Percentiles rank a stretch among this genome's conserved stretches.
Conservation (phyloP, 2,797 vertebrate genomes). For the Mareca penelope region DNA sequence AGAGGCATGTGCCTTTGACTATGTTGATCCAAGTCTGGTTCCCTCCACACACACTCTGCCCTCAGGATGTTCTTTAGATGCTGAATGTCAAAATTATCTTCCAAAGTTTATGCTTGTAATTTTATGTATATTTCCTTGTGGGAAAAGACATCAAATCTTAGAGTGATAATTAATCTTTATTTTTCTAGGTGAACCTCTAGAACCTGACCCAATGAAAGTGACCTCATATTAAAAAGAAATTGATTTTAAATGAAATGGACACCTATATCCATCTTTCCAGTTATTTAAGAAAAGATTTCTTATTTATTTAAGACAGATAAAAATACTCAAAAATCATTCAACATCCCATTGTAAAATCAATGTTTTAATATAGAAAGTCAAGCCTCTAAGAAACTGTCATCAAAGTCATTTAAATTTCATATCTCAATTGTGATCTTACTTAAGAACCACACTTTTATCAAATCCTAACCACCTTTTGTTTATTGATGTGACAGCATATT, state of each 20-base stretch:
- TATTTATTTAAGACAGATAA: not conserved
- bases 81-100: not conserved
- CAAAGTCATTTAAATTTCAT: not conserved
- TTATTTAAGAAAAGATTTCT: not conserved
- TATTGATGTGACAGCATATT: not conserved
- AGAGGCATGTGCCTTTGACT: not conserved
- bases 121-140: not conserved
- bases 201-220: not conserved
- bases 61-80: not conserved
- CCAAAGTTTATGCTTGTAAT: not conserved
- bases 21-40: not conserved
- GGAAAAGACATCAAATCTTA: not conserved
- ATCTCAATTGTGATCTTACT: not conserved
- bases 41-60: rapidly evolving
- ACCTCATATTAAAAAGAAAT: not conserved
- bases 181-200: not conserved
- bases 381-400: not conserved
- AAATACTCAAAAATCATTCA: not conserved
- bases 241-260: not conserved
- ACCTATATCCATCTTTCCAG: not conserved
- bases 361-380: not conserved
- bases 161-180: not conserved
- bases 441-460: not conserved
- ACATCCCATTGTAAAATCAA: not conserved
- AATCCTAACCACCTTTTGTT: not conserved